Evolutionary conservation across 2,888 invertebrate species (phyloP), one percentile per base, ranked within the genome.

Genomic region (Xanthorhoe designata): DNA sequence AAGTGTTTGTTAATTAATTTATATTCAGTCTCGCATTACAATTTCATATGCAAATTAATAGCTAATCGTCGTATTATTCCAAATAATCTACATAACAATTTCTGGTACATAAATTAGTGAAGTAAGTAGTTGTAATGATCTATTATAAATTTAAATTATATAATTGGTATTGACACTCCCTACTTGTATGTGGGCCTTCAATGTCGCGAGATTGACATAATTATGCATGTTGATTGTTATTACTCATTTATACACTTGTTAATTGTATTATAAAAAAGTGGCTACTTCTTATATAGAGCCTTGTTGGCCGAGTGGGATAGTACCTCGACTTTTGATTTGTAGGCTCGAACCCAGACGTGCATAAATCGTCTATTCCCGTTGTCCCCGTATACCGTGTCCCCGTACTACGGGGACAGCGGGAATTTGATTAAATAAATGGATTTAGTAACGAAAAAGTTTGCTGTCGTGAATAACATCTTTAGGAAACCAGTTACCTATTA

Each of bases 121-220:
- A 19, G 9, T 49, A 49, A 45, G 52, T 54, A 49, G 24, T 19
- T 13, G 9, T 59, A 54, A 56, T 51, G 51, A 49, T 53, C 47
- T 49, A 61, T 35, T 58, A 58, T 58, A 15, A 7, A 32, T 32
- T 47, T 50, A 32, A 50, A n/a, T n/a, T 19, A 9, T 18, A 35
- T 59, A 32, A 58, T 35, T 57, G 42, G 32, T 55, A 17, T 50
- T 49, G 35, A 54, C 52, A 55, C 54, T 54, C 35, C 29, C 18
- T n/a, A 5, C 17, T 56, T n/a, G 24, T 9, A 51, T 29, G 9
- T 47, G 15, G 10, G 45, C 19, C 38, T 47, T 64, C 63, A 64
- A 58, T 64, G 64, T 64, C 53, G 47, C 0, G 4, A 60, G 57
- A 60, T 65, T 62, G 61, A 68, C 60, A 4, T 19, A 57, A 42